These are phyloP conservation scores for Muraenolepis orangiensis DNA, from an alignment of 2,797 vertebrate genomes.

Conservation along the genomic window DNA sequence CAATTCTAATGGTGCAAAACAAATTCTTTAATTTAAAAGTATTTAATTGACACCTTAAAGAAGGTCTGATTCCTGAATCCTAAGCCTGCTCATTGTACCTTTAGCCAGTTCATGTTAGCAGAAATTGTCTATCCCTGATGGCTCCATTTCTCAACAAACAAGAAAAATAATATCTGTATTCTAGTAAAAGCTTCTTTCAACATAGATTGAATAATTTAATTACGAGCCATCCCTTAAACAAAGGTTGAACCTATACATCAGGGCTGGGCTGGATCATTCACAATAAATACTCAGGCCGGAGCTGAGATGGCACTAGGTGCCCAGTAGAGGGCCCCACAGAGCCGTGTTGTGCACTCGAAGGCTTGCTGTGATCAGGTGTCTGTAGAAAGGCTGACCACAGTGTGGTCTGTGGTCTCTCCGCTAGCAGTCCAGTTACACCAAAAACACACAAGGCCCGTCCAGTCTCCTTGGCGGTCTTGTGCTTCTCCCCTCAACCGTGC, in stretches of 20 bases:
- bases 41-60: not conserved
- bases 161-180: not conserved
- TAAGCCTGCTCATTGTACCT: not conserved
- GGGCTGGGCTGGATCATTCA: not conserved
- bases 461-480: constrained; percentile 11
- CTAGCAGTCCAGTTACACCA: constrained; percentile 5
- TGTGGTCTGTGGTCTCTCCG: constrained; percentile 23
- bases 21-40: not conserved
- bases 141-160: constrained; percentile 11
- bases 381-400: constrained; percentile 5
- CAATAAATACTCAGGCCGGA: not conserved
- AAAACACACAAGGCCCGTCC: constrained; percentile 6
- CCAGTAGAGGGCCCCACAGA: constrained; percentile 48
- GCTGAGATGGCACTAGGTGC: not conserved
- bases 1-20: not conserved
- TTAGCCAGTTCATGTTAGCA: constrained; percentile 11
- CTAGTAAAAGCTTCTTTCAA: not conserved
- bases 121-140: constrained; percentile 1
- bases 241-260: not conserved
- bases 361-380: not conserved
- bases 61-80: not conserved
- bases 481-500: constrained; percentile 25
- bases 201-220: not conserved
- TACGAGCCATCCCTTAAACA: not conserved
- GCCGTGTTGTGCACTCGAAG: constrained; percentile 7